Conservation (phyloP, 2,113 vertebrate genomes). For the Tor tambroides region DNA sequence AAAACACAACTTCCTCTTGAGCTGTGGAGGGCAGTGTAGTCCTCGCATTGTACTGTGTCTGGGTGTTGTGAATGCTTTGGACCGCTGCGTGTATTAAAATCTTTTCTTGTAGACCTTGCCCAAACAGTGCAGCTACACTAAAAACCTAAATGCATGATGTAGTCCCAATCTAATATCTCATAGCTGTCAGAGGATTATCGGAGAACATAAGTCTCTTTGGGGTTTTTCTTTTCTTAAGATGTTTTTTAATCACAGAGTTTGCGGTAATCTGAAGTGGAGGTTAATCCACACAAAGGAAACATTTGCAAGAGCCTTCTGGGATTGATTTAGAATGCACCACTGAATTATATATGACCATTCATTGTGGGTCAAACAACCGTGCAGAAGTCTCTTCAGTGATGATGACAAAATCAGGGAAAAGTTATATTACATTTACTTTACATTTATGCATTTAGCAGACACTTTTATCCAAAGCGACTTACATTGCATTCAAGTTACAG, state of each 20-base stretch:
- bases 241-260: slow-evolving; percentile 51
- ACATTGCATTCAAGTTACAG: too few relatives aligned
- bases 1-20: not conserved
- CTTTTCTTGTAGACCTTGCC: not conserved
- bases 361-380: not conserved
- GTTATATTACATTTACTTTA: too few relatives aligned
- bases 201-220: slow-evolving; percentile 28
- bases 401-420: too few relatives aligned
- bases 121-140: not conserved
- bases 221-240: slow-evolving; percentile 39
- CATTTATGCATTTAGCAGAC: too few relatives aligned
- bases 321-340: not conserved
- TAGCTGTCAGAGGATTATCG: slow-evolving; percentile 30
- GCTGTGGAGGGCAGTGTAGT: slow-evolving; percentile 9
- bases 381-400: not conserved
- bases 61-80: not conserved
- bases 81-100: not conserved
- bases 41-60: not conserved
- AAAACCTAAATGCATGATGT: not conserved
- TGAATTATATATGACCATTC: not conserved
- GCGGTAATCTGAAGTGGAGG: slow-evolving; percentile 24
- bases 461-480: too few relatives aligned
- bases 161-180: slow-evolving; percentile 1
- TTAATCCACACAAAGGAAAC: slow-evolving; percentile 28
- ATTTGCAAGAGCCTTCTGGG: not conserved